Evolutionary conservation across 2,797 vertebrate genomes (phyloP).

Genomic region (Ptychadena robeensis): DNA sequence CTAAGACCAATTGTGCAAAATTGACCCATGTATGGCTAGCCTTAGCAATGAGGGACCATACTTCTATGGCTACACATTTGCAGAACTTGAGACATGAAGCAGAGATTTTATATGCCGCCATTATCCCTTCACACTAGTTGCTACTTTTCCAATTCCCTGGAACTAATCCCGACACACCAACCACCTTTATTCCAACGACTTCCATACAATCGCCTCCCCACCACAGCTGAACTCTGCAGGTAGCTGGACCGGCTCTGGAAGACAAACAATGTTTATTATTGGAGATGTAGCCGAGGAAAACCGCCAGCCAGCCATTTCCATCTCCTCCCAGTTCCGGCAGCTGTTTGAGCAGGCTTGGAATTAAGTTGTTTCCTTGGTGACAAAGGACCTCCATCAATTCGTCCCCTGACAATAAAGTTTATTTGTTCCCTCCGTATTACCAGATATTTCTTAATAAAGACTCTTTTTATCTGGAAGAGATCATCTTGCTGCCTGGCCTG

Average conservation of each 20-base stretch:
- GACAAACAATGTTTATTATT: neutral
- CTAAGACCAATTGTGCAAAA: too few species aligned
- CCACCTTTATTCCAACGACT: neutral
- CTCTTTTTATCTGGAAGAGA: conserved; percentile 1
- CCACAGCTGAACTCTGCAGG: neutral
- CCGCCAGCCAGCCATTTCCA: too few species aligned
- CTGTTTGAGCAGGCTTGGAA: neutral
- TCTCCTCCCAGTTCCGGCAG: neutral
- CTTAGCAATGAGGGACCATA: too few species aligned
- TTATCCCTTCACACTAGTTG: too few species aligned
- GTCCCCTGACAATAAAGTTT: neutral
- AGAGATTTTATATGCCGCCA: too few species aligned
- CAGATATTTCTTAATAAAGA: conserved; percentile 22
- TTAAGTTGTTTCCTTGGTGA: conserved; percentile 18
- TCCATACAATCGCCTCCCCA: neutral
- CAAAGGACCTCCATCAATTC: neutral
- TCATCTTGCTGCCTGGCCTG: too few species aligned
- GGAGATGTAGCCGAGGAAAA: neutral
- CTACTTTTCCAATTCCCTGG: neutral
- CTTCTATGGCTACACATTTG: too few species aligned
- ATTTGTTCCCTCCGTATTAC: conserved; percentile 17
- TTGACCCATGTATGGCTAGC: too few species aligned
- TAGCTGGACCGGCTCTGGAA: neutral
- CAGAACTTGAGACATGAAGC: too few species aligned
- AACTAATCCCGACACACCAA: neutral